Evolutionary conservation across 1,140 invertebrate genomes (phyloP).

Genomic region (Steinernema khuongi): DNA sequence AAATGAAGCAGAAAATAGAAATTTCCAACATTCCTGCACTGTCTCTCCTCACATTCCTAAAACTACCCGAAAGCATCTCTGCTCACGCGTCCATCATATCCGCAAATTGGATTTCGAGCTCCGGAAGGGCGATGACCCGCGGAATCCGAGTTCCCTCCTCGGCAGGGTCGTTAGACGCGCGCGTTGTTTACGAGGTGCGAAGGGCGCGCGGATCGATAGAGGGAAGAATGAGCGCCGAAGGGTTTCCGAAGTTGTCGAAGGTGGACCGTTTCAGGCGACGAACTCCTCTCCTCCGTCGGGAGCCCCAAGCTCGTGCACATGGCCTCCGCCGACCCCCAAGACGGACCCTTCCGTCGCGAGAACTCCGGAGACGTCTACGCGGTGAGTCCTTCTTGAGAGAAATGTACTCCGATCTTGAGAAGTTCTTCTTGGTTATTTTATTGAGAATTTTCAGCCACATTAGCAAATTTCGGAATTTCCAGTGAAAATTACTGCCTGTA

Average conservation of each 20-base stretch:
- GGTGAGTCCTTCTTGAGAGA: neutral
- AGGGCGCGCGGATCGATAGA: constrained; percentile 7
- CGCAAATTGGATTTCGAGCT: no score
- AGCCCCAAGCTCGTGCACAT: constrained; percentile 30
- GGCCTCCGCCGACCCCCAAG: constrained; percentile 20
- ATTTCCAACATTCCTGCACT: no score
- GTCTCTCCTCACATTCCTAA: no score
- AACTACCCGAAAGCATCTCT: no score
- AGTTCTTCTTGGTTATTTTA: no score
- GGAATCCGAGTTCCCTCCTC: constrained; percentile 8
- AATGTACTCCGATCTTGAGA: no score
- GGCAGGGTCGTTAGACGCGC: neutral
- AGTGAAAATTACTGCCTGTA: no score
- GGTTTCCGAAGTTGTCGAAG: constrained; percentile 2
- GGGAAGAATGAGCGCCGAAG: neutral
- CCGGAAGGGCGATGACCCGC: no score
- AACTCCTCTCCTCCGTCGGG: constrained; percentile 17
- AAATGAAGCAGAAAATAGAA: no score
- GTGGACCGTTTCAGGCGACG: constrained; percentile 27
- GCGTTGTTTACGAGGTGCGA: constrained; percentile 16
- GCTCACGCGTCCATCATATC: no score
- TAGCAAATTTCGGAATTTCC: no score
- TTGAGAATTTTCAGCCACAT: no score
- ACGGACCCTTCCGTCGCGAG: constrained; percentile 9
- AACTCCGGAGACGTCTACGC: neutral